phyloP scores from a whole-genome alignment of 2,113 vertebrate genomes.

The Tiliqua scincoides region DNA sequence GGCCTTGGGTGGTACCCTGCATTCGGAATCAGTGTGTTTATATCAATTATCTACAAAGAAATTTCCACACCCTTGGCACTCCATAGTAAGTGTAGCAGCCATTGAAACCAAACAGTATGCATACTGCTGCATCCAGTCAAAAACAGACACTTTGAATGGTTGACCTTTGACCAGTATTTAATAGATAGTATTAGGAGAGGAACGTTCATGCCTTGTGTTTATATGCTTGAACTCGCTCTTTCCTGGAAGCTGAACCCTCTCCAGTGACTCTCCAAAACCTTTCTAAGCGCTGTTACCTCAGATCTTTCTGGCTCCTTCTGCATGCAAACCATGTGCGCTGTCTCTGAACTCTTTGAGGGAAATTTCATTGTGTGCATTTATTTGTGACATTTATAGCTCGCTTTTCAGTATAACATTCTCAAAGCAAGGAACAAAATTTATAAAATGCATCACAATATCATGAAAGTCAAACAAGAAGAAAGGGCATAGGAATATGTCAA shows the following conservation, averaged over 20 bases:
- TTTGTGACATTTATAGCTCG: no score
- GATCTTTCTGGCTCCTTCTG: not conserved
- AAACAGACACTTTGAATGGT: not conserved
- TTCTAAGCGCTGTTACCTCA: not conserved
- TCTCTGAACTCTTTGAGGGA: not conserved
- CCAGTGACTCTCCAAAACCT: not conserved
- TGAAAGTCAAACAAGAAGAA: no score
- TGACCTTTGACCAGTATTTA: constrained; percentile 30
- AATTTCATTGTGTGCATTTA: not conserved
- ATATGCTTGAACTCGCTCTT: not conserved
- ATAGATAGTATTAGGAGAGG: constrained; percentile 3
- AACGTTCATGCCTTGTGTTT: not conserved
- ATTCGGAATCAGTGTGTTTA: not conserved
- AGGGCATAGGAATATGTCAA: no score
- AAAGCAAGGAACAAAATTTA: no score
- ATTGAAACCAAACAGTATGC: not conserved
- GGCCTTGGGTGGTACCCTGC: not conserved
- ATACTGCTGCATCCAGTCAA: not conserved
- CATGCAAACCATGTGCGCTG: not conserved
- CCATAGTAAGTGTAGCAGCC: not conserved
- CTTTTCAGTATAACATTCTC: no score
- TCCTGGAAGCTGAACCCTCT: not conserved
- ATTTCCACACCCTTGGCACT: not conserved
- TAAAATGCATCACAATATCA: no score
- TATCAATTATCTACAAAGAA: not conserved